Percentiles rank a stretch among this genome's conserved stretches.
Conservation (phyloP, 2,113 vertebrate species). For the Numenius arquata region DNA sequence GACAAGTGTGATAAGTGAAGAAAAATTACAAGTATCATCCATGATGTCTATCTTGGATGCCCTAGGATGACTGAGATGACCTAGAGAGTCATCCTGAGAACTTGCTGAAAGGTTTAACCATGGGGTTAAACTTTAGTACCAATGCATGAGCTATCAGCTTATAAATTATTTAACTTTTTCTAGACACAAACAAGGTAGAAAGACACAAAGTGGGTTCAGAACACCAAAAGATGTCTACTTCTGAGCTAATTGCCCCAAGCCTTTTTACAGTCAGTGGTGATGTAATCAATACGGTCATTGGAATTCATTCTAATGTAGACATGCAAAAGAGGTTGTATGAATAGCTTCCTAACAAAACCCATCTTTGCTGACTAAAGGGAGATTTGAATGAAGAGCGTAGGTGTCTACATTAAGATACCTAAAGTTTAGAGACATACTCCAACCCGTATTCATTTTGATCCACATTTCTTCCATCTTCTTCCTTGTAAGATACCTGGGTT, state of each 20-base stretch:
- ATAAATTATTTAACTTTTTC: background rate
- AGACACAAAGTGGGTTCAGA: background rate
- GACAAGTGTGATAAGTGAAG: background rate
- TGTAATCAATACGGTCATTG: background rate
- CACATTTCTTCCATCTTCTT: background rate
- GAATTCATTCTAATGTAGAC: background rate
- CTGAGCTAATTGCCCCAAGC: background rate
- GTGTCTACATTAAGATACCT: background rate
- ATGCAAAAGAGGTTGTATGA: background rate
- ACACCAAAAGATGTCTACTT: background rate
- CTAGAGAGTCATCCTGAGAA: background rate
- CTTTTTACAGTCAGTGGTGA: background rate
- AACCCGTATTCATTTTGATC: background rate
- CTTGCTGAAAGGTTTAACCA: background rate
- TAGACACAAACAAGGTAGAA: background rate
- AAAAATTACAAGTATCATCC: background rate
- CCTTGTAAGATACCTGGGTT: background rate
- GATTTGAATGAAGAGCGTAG: background rate
- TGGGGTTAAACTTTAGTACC: background rate
- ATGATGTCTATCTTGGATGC: background rate
- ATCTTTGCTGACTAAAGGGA: background rate
- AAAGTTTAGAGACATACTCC: background rate
- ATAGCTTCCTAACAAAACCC: background rate
- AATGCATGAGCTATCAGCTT: background rate
- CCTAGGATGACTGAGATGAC: background rate